These are phyloP conservation scores for Azorinus chamasolen DNA, from an alignment of 2,888 invertebrate species.

Conservation along the genomic window DNA sequence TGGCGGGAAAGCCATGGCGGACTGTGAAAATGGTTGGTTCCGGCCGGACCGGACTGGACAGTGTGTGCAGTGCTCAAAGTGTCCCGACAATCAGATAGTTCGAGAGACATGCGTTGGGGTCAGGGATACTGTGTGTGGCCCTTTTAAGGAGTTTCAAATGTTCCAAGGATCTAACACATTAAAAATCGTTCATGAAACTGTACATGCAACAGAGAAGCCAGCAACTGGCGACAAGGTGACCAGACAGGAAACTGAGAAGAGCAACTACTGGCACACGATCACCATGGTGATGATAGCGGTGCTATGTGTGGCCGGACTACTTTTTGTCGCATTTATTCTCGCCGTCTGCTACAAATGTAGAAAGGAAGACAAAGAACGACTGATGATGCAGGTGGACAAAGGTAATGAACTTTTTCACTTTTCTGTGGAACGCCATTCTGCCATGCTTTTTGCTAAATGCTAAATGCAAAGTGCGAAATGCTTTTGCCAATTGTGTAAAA, in stretches of 20 bases:
- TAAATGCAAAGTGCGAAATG: no score
- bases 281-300: conserved; percentile 51
- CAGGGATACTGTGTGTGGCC: conserved; percentile 57
- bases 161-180: conserved; percentile 28
- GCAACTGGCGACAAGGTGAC: background rate
- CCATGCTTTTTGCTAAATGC: no score
- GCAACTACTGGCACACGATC: conserved; percentile 45
- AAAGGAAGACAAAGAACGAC: conserved; percentile 40
- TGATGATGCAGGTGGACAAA: conserved; percentile 44
- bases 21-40: conserved; percentile 2
- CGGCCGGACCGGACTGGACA: conserved; percentile 22
- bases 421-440: no score
- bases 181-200: conserved; percentile 3
- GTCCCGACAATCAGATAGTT: conserved; percentile 54
- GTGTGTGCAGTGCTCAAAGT: conserved; percentile 44
- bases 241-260: conserved; percentile 8
- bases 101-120: conserved; percentile 47
- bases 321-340: conserved; percentile 37
- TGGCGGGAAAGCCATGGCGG: no score
- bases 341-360: conserved; percentile 45
- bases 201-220: background rate
- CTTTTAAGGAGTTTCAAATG: conserved; percentile 49
- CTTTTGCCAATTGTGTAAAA: no score
- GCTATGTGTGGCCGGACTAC: conserved; percentile 35
- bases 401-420: conserved; percentile 27